phyloP scores from a whole-genome alignment of 2,888 invertebrate species.

The Plemyria rubiginata region DNA sequence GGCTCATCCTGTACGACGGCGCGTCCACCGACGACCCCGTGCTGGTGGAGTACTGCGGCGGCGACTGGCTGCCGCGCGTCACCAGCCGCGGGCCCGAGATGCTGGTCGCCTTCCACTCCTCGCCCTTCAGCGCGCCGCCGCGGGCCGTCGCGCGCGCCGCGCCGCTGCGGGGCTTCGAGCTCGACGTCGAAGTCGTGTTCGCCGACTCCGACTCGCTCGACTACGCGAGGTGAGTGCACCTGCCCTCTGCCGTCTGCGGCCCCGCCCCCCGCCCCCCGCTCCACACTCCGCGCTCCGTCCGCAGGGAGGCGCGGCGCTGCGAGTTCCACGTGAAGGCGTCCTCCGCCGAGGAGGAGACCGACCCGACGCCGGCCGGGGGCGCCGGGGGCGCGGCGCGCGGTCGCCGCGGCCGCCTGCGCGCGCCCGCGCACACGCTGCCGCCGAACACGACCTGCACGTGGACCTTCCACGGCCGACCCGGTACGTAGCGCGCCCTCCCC shows the following conservation, averaged over 20 bases:
- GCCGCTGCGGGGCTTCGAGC: conserved; percentile 91
- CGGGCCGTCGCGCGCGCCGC: conserved; percentile 85
- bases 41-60: conserved; percentile 94
- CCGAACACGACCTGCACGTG: conserved; percentile 95
- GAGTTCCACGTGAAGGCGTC: conserved; percentile 92
- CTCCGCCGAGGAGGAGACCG: conserved; percentile 84
- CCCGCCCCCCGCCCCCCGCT: too few relatives aligned
- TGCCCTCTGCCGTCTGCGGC: too few relatives aligned
- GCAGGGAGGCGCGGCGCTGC: conserved; percentile 85
- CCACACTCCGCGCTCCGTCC: conserved; percentile 61
- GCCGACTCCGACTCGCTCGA: conserved; percentile 95
- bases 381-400: conserved; percentile 87
- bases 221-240: conserved; percentile 88
- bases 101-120: conserved; percentile 95
- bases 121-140: conserved; percentile 92
- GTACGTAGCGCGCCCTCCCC: conserved; percentile 44
- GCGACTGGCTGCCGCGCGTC: conserved; percentile 93
- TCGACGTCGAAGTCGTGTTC: conserved; percentile 93
- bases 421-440: conserved; percentile 93
- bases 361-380: conserved; percentile 73
- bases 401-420: conserved; percentile 89
- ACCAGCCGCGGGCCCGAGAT: conserved; percentile 89
- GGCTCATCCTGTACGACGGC: conserved; percentile 94
- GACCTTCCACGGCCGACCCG: conserved; percentile 91
- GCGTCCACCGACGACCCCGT: conserved; percentile 92